Evolutionary conservation across 2,797 vertebrate species (phyloP).

Genomic region (Lithobates sylvaticus): DNA sequence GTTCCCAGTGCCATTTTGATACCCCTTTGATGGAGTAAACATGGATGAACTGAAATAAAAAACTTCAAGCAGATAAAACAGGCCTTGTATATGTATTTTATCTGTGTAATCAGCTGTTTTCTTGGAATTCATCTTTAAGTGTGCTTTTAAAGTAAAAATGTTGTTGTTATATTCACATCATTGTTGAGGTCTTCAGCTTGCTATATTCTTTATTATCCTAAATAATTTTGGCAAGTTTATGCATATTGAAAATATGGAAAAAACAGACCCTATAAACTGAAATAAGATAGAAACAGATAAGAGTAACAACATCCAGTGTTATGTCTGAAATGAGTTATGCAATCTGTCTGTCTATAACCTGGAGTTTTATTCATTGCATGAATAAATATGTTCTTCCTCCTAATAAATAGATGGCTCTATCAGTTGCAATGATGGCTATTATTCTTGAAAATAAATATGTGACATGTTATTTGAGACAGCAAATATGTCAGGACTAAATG

Average conservation of each 20-base stretch:
- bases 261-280: slow-evolving; percentile 68
- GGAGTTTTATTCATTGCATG: slow-evolving; percentile 72
- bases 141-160: neutral
- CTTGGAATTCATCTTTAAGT: neutral
- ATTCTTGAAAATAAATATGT: slow-evolving; percentile 78
- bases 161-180: neutral
- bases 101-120: neutral
- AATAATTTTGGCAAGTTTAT: neutral
- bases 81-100: neutral
- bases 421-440: slow-evolving; percentile 76
- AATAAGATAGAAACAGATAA: slow-evolving; percentile 71
- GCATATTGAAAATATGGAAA: slow-evolving; percentile 61
- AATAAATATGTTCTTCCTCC: slow-evolving; percentile 75
- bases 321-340: slow-evolving; percentile 74
- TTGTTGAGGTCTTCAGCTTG: neutral
- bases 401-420: slow-evolving; percentile 70
- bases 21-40: no score
- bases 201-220: neutral
- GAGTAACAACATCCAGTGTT: slow-evolving; percentile 68
- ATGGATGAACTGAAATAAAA: no score
- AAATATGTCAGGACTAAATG: slow-evolving; percentile 75
- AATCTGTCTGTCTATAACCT: slow-evolving; percentile 67
- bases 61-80: no score
- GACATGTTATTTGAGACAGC: slow-evolving; percentile 71
- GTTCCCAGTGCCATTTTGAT: no score